Evolutionary conservation across 2,797 vertebrate genomes (phyloP).

Genomic region (Enteromius paludinosus): DNA sequence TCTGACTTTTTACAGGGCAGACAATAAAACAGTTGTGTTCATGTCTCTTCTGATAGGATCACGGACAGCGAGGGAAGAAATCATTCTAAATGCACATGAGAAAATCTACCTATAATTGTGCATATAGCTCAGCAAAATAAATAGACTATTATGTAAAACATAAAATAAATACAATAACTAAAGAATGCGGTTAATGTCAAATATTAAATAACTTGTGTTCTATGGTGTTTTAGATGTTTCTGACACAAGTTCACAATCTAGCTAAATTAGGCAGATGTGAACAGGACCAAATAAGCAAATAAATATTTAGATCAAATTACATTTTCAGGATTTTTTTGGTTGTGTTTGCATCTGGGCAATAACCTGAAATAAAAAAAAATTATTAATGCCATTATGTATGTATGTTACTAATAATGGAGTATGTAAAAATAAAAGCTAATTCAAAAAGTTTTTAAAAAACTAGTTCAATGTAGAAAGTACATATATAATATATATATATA

Average conservation of each 20-base stretch:
- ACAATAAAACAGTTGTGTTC: background rate
- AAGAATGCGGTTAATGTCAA: background rate
- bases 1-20: background rate
- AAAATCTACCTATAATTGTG: background rate
- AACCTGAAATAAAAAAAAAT: background rate
- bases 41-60: background rate
- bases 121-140: too few species aligned
- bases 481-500: too few species aligned
- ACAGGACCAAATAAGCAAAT: background rate
- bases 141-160: background rate
- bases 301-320: background rate
- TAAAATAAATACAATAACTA: background rate
- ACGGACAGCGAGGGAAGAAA: background rate
- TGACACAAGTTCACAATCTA: background rate
- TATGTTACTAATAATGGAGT: background rate
- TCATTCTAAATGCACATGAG: background rate
- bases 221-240: background rate
- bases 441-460: background rate
- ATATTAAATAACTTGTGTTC: background rate
- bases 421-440: background rate
- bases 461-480: background rate
- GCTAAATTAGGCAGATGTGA: background rate
- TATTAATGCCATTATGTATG: too few species aligned
- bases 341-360: background rate
- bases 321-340: background rate